Conservation (phyloP, 2,797 vertebrate species). For the Lithobates pipiens region DNA sequence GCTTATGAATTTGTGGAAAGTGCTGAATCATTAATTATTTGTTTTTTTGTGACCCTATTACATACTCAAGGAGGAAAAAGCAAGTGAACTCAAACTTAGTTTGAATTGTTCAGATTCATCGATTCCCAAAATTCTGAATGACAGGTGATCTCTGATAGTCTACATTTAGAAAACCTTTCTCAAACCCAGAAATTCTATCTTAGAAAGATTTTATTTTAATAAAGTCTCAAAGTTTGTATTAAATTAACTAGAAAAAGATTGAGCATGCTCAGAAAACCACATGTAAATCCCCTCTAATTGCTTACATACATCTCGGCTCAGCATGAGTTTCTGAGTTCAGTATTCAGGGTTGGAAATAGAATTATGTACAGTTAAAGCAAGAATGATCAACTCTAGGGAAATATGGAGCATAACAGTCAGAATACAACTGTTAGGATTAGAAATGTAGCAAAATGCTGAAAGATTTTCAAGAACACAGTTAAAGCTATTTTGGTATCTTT, state of each 20-base stretch:
- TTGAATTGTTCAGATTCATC: too few relatives aligned
- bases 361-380: slow-evolving; percentile 12
- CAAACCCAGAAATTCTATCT: neutral
- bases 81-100: too few relatives aligned
- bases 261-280: slow-evolving; percentile 38
- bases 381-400: neutral
- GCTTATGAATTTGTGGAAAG: too few relatives aligned
- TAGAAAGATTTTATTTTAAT: neutral
- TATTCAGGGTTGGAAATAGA: neutral
- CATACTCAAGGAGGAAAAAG: neutral
- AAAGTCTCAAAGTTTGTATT: slow-evolving; percentile 12
- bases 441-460: neutral
- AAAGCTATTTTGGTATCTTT: slow-evolving; percentile 1
- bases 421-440: slow-evolving; percentile 6
- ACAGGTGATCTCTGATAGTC: neutral
- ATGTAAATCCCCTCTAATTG: slow-evolving; percentile 46
- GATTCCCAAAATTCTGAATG: neutral
- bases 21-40: neutral
- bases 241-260: slow-evolving; percentile 19
- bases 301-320: slow-evolving; percentile 44
- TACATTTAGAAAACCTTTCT: neutral
- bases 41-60: neutral
- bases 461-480: slow-evolving; percentile 26
- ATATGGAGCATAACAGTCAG: slow-evolving; percentile 21
- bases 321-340: slow-evolving; percentile 22